Evolutionary conservation across 92 coral and sea anemone genomes (phyloP).

Genomic region (Anthopleura xanthogrammica): DNA sequence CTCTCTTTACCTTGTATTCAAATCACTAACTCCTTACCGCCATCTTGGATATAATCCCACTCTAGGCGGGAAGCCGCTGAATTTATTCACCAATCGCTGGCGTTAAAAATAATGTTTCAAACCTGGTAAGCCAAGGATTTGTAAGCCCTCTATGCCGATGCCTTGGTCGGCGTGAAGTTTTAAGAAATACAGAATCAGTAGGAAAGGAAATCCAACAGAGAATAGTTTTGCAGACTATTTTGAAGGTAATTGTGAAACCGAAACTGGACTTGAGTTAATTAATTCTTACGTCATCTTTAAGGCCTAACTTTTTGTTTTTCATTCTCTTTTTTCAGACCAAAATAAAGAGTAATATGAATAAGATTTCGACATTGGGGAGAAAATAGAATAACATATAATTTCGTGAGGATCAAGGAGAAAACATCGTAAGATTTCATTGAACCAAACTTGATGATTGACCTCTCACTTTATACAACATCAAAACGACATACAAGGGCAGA

Average conservation of each 20-base stretch:
- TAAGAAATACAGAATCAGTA: not conserved
- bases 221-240: not conserved
- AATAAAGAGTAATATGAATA: not conserved
- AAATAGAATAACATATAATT: too few species aligned
- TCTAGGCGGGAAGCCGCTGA: conserved; percentile 21
- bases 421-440: too few species aligned
- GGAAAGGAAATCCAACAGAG: conserved; percentile 1
- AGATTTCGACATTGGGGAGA: too few species aligned
- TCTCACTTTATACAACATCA: too few species aligned
- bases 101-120: not conserved
- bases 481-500: not conserved
- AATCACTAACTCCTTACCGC: conserved; percentile 8
- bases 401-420: too few species aligned
- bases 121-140: not conserved
- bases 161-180: not conserved
- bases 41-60: conserved; percentile 24
- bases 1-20: conserved; percentile 13
- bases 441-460: too few species aligned
- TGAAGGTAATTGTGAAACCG: not conserved
- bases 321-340: not conserved
- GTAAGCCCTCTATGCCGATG: not conserved
- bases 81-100: conserved; percentile 10
- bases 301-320: not conserved
- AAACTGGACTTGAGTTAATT: not conserved
- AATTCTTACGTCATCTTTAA: not conserved